These are phyloP conservation scores for Scomberomorus guttatus DNA, from an alignment of 2,797 vertebrate genomes.

Conservation along the genomic window DNA sequence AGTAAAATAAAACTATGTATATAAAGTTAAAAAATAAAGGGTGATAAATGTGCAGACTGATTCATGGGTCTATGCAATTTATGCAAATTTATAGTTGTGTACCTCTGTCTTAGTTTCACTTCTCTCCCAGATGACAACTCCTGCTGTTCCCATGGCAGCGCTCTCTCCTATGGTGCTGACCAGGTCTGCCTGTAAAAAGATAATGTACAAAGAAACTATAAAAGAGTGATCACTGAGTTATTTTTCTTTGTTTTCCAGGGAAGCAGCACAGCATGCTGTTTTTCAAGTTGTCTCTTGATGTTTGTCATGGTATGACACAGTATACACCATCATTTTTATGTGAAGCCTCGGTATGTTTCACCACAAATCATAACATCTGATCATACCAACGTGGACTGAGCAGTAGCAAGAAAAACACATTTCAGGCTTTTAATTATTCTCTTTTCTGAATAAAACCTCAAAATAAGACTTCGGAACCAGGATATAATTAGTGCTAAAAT, in stretches of 20 bases:
- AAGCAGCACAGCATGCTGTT: background rate
- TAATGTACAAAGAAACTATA: constrained; percentile 10
- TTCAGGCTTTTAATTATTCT: background rate
- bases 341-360: background rate
- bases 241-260: background rate
- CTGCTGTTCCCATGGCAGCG: constrained; percentile 88
- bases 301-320: background rate
- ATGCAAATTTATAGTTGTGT: constrained; percentile 26
- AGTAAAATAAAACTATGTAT: background rate
- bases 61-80: background rate
- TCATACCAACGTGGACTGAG: too few relatives aligned
- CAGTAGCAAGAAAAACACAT: background rate
- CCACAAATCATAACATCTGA: background rate
- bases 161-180: constrained; percentile 89
- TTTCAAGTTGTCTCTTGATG: background rate
- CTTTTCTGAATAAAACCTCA: background rate
- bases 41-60: background rate
- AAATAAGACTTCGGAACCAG: background rate
- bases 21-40: background rate
- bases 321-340: background rate
- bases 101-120: constrained; percentile 80
- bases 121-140: constrained; percentile 86
- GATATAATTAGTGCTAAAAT: background rate
- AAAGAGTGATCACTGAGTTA: background rate
- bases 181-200: constrained; percentile 82